Percentiles rank a stretch among this genome's conserved stretches.
Conservation (phyloP, 2,888 invertebrate genomes). For the Eustalomyia histrio region DNA sequence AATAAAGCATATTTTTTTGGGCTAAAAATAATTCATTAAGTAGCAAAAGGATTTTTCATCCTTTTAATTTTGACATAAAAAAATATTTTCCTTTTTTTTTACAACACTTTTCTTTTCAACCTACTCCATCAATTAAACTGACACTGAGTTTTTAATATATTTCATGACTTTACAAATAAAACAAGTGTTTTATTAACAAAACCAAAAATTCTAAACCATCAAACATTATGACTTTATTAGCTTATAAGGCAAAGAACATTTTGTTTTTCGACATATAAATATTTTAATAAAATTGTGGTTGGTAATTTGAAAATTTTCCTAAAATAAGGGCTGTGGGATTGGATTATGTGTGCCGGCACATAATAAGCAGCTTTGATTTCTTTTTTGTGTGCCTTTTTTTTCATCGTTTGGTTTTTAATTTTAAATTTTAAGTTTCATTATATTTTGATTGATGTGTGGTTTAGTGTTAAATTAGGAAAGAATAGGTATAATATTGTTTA, state of each 20-base stretch:
- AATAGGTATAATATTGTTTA: background rate
- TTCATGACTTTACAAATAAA: conserved; percentile 59
- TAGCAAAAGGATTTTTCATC: background rate
- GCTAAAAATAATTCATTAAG: background rate
- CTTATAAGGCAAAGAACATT: background rate
- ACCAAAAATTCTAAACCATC: background rate
- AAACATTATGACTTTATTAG: background rate
- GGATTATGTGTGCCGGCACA: background rate
- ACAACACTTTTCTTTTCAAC: background rate
- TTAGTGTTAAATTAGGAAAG: background rate
- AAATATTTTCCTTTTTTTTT: background rate
- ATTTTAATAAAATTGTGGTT: conserved; percentile 3
- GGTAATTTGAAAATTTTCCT: background rate
- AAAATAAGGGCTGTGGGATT: background rate
- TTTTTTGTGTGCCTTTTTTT: background rate
- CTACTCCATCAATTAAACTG: conserved; percentile 47
- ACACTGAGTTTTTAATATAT: conserved; percentile 27
- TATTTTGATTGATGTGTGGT: conserved; percentile 38
- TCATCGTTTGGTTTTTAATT: conserved; percentile 18
- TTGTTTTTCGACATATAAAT: background rate
- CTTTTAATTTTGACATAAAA: background rate
- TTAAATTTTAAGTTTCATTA: conserved; percentile 40
- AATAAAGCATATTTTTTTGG: conserved; percentile 1
- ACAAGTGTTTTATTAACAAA: conserved; percentile 52
- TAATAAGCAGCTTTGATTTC: background rate